Conservation (phyloP, 2,797 vertebrate species). For the Bradypodion pumilum region DNA sequence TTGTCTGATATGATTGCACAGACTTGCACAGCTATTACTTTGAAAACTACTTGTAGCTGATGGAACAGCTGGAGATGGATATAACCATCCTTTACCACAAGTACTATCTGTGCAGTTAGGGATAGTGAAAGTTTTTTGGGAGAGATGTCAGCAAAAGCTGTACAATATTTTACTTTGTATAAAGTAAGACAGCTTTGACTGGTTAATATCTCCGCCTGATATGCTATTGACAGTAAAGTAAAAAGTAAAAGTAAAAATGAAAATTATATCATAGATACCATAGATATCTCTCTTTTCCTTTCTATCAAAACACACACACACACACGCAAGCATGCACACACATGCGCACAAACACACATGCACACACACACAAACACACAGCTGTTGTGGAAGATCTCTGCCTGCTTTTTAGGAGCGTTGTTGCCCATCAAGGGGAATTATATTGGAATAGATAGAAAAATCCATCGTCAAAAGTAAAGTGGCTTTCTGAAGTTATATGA, state of each 20-base stretch:
- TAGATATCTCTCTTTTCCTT: background rate
- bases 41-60: too few species aligned
- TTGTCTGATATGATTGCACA: too few species aligned
- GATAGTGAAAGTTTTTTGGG: background rate
- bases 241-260: background rate
- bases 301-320: too few species aligned
- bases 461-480: too few species aligned
- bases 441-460: background rate
- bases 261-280: too few species aligned
- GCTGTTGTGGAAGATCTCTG: background rate
- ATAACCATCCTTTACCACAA: background rate
- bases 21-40: too few species aligned
- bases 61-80: background rate
- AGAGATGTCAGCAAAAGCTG: background rate
- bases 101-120: background rate
- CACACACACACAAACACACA: too few species aligned
- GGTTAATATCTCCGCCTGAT: conserved; percentile 6
- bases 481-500: too few species aligned
- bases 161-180: background rate
- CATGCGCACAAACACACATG: too few species aligned
- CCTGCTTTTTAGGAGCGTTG: background rate
- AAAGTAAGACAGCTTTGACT: background rate
- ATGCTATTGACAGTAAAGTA: background rate
- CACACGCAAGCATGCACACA: too few species aligned
- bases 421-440: background rate